Conservation (phyloP, 2,797 vertebrate species). For the Tenualosa ilisha region DNA sequence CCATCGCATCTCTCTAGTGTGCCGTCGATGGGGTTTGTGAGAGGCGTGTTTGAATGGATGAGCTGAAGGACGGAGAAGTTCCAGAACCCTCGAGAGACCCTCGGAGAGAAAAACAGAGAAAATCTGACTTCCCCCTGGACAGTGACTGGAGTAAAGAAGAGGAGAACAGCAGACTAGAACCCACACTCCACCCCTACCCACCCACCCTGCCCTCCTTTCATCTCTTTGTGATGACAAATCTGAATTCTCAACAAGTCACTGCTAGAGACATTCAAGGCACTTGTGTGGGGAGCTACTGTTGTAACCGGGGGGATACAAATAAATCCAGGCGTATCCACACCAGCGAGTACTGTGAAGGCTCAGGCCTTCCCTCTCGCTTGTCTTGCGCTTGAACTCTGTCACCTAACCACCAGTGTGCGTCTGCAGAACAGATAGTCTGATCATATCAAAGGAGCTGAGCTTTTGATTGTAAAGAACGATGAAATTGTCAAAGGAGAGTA, state of each 20-base stretch:
- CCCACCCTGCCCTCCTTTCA: background rate
- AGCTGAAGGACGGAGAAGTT: conserved; percentile 5
- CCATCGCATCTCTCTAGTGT: background rate
- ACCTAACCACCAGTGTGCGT: background rate
- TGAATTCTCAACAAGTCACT: background rate
- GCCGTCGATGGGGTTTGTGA: background rate
- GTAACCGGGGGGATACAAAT: background rate
- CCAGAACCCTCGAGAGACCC: background rate
- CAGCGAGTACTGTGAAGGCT: background rate
- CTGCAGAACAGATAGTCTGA: background rate
- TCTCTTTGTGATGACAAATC: background rate
- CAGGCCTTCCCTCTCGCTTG: background rate
- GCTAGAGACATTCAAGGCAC: background rate
- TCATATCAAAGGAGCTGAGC: background rate
- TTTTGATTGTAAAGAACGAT: background rate
- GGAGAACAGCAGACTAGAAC: background rate
- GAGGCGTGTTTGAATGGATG: background rate
- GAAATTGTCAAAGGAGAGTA: background rate
- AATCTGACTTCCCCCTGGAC: background rate
- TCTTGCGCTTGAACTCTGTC: background rate
- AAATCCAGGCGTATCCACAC: background rate
- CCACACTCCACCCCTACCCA: background rate
- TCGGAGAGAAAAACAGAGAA: background rate
- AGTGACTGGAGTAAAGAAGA: background rate
- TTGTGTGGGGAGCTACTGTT: background rate